Evolutionary conservation across 1,140 invertebrate genomes (phyloP).

Genomic region (Caerostris darwini): DNA sequence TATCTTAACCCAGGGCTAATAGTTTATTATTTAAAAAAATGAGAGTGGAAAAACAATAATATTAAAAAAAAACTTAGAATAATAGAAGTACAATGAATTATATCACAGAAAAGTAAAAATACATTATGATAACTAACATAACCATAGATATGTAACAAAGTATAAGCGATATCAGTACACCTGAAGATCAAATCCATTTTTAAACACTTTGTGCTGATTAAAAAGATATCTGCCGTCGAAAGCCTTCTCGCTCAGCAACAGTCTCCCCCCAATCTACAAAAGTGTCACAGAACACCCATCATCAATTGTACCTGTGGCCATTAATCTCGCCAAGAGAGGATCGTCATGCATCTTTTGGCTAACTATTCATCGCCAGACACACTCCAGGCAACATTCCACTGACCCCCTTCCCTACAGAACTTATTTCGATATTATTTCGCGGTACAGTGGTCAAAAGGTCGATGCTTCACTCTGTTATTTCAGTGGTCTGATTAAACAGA

Average conservation of each 20-base stretch:
- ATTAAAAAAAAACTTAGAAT: too few species aligned
- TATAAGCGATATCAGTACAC: too few species aligned
- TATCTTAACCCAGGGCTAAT: too few species aligned
- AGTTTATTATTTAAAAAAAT: too few species aligned
- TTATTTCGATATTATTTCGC: constrained; percentile 8
- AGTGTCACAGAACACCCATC: neutral
- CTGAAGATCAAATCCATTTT: neutral
- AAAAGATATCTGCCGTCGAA: neutral
- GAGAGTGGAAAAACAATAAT: too few species aligned
- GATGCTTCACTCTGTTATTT: constrained; percentile 41
- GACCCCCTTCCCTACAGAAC: too few species aligned
- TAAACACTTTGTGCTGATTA: neutral
- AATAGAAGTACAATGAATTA: too few species aligned
- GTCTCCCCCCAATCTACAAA: neutral
- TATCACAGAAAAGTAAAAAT: too few species aligned
- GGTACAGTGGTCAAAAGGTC: constrained; percentile 19
- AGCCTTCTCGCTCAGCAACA: too few species aligned
- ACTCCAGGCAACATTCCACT: neutral
- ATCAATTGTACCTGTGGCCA: constrained; percentile 35
- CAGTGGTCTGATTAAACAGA: constrained; percentile 40
- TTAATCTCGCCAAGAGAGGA: neutral
- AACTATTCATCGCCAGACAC: neutral
- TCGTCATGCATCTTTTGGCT: neutral
- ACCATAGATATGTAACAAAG: too few species aligned
- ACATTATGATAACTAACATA: too few species aligned